Percentiles rank a stretch among this genome's conserved stretches.
Evolutionary conservation across 2,113 vertebrate species (phyloP).

Genomic region (Climacteris rufus): DNA sequence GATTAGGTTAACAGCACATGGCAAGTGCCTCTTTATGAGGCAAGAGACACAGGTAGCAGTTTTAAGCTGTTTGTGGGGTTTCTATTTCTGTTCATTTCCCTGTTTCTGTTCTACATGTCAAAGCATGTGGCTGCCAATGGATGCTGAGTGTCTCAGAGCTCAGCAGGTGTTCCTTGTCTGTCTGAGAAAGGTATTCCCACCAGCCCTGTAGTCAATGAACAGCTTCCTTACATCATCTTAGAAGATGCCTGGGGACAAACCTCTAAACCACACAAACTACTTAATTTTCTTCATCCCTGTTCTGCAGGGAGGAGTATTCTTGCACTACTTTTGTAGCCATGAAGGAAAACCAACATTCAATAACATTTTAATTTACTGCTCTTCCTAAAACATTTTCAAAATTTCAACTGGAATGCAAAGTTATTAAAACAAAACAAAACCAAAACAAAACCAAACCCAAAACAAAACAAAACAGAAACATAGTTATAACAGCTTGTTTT

Average conservation of each 20-base stretch:
- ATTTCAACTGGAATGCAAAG: neutral
- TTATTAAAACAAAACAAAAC: no score
- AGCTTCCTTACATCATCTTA: neutral
- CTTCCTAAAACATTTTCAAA: neutral
- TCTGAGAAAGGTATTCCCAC: neutral
- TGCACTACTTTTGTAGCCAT: neutral
- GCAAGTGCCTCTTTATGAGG: neutral
- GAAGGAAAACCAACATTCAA: neutral
- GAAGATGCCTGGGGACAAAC: neutral
- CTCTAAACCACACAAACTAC: neutral
- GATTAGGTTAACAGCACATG: neutral
- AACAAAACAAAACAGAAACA: no score
- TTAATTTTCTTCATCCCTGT: neutral
- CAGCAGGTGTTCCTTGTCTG: neutral
- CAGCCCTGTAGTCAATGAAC: accelerated
- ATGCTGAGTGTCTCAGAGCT: neutral
- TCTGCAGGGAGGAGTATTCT: neutral
- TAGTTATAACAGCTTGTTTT: neutral
- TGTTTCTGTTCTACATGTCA: neutral
- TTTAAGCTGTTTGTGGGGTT: neutral
- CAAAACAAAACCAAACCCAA: no score
- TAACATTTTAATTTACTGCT: neutral
- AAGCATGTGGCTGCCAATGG: neutral
- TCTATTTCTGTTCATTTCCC: neutral
- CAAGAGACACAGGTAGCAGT: neutral